Evolutionary conservation across 2,888 invertebrate genomes (phyloP).

Genomic region (Rotaria socialis): DNA sequence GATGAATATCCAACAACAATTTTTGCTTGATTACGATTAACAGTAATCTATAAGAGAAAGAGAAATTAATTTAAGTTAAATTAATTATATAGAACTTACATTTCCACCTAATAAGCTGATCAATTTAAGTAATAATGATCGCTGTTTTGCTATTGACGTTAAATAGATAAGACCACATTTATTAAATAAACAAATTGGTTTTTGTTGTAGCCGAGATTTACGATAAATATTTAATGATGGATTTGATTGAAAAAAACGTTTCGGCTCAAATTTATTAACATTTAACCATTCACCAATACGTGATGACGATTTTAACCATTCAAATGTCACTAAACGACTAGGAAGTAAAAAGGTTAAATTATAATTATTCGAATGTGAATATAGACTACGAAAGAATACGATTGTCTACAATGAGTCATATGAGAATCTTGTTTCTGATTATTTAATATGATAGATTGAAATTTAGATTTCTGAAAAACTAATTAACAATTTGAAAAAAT

Average conservation of each 20-base stretch:
- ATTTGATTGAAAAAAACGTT: background rate
- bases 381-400: too few relatives aligned
- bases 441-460: too few relatives aligned
- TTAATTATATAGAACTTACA: background rate
- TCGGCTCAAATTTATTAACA: background rate
- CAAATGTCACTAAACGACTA: constrained; percentile 14
- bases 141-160: background rate
- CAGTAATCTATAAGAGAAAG: background rate
- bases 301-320: background rate
- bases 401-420: too few relatives aligned
- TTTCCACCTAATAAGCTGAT: constrained; percentile 5
- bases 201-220: constrained; percentile 19
- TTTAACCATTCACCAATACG: constrained; percentile 30
- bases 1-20: constrained; percentile 6
- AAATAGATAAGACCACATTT: constrained; percentile 8
- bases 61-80: background rate
- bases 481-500: too few relatives aligned
- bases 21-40: background rate
- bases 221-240: constrained; percentile 2
- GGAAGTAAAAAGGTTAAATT: background rate
- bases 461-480: too few relatives aligned
- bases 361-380: too few relatives aligned
- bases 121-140: background rate
- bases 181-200: background rate
- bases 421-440: too few relatives aligned